phyloP scores from a whole-genome alignment of 2,888 invertebrate genomes.

The Aspidiotus destructor region DNA sequence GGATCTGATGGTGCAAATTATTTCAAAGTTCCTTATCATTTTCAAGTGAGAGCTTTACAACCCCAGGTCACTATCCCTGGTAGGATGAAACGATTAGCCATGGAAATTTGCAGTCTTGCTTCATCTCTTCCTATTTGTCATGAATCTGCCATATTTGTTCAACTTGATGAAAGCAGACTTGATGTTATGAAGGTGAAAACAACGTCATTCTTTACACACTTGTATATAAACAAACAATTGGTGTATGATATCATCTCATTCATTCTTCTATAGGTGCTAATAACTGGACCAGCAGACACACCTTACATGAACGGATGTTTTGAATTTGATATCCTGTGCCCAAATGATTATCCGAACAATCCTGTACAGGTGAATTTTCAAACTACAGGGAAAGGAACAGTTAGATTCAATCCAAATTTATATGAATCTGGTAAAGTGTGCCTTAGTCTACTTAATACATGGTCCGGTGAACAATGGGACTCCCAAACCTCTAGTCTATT shows the following conservation, averaged over 20 bases:
- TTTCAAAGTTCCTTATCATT: slow-evolving; percentile 81
- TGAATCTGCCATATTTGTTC: slow-evolving; percentile 87
- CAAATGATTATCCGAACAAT: slow-evolving; percentile 67
- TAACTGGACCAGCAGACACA: slow-evolving; percentile 83
- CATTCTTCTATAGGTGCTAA: slow-evolving; percentile 56
- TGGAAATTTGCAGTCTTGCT: slow-evolving; percentile 87
- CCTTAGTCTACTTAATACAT: slow-evolving; percentile 87
- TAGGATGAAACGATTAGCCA: slow-evolving; percentile 81
- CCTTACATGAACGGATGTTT: slow-evolving; percentile 88
- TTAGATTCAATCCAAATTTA: slow-evolving; percentile 85
- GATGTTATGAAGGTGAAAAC: slow-evolving; percentile 80
- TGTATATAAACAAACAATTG: too few species aligned
- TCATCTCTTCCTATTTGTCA: slow-evolving; percentile 84
- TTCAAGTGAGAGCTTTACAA: slow-evolving; percentile 70
- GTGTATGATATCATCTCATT: too few species aligned
- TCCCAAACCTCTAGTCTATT: slow-evolving; percentile 85
- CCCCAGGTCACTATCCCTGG: slow-evolving; percentile 79
- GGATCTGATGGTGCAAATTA: slow-evolving; percentile 52
- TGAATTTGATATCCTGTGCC: slow-evolving; percentile 77
- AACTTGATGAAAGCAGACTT: slow-evolving; percentile 84
- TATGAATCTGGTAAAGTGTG: slow-evolving; percentile 93
- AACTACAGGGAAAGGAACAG: slow-evolving; percentile 78
- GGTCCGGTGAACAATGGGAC: slow-evolving; percentile 56
- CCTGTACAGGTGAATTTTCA: slow-evolving; percentile 85
- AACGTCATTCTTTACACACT: too few species aligned